Conservation (phyloP, 2,113 vertebrate species). For the Dunckerocampus dactyliophorus region DNA sequence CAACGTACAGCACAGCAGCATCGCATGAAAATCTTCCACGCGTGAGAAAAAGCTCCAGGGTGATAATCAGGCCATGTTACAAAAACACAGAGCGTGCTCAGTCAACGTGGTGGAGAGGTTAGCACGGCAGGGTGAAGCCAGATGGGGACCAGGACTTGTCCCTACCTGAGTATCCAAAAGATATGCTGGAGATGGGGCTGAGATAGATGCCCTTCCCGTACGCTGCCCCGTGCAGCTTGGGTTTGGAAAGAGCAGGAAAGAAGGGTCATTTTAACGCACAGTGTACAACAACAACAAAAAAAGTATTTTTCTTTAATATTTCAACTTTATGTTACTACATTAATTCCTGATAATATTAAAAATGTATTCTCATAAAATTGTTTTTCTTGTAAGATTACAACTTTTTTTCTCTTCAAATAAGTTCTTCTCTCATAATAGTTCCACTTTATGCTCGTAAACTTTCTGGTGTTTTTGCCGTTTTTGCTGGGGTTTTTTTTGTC, state of each 20-base stretch:
- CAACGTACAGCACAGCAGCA: conserved; percentile 25
- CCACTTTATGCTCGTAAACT: too few species aligned
- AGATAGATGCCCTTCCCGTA: conserved; percentile 99
- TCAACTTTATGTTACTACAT: too few species aligned
- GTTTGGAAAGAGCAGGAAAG: conserved; percentile 75
- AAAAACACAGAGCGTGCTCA: conserved; percentile 35
- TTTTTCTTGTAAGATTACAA: too few species aligned
- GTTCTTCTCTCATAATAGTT: too few species aligned
- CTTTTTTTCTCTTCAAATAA: too few species aligned
- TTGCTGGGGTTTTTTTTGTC: too few species aligned
- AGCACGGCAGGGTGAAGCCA: too few species aligned
- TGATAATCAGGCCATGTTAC: conserved; percentile 34
- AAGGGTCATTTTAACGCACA: conserved; percentile 46
- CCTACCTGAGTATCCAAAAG: conserved; percentile 99
- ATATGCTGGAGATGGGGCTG: conserved; percentile 99
- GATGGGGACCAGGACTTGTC: conserved; percentile 17
- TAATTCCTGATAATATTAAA: too few species aligned
- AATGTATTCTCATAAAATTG: too few species aligned
- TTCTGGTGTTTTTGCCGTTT: too few species aligned
- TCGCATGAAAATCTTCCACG: conserved; percentile 23
- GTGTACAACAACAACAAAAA: too few species aligned
- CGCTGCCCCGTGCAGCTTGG: conserved; percentile 99
- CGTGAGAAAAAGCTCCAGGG: conserved; percentile 33
- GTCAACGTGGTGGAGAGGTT: conserved; percentile 27
- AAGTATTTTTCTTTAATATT: too few species aligned